Conservation (phyloP, 2,113 vertebrate genomes). For the Gasterosteus aculeatus region DNA sequence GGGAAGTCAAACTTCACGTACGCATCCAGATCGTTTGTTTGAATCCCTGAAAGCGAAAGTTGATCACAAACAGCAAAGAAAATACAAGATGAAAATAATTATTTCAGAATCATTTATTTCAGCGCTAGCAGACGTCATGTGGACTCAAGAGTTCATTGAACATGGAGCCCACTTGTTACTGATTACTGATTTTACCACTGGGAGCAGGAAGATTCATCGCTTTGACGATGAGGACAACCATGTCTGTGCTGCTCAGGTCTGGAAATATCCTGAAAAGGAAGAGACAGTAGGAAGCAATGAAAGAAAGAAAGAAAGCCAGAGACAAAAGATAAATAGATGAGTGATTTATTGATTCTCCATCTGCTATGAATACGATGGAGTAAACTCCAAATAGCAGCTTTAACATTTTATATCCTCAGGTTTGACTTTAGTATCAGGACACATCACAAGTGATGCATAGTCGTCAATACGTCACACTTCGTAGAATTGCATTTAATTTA, state of each 20-base stretch:
- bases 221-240: constrained; percentile 91
- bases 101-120: background rate
- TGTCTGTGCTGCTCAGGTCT: constrained; percentile 95
- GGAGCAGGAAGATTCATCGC: constrained; percentile 96
- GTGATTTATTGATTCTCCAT: background rate
- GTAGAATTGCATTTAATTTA: background rate
- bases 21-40: constrained; percentile 89
- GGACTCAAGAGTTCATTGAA: background rate
- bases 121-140: background rate
- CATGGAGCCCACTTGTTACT: background rate
- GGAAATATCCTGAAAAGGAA: constrained; percentile 89
- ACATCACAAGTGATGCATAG: too few relatives aligned
- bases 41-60: constrained; percentile 81
- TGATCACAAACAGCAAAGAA: constrained; percentile 65
- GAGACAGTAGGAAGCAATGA: background rate
- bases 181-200: constrained; percentile 78
- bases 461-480: too few relatives aligned
- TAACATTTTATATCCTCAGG: too few relatives aligned
- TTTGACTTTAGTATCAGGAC: too few relatives aligned
- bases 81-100: too few relatives aligned
- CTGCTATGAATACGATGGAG: background rate
- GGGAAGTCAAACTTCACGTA: constrained; percentile 96
- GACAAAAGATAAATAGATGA: background rate
- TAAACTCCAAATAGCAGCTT: background rate
- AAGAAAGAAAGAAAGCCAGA: background rate